Conservation (phyloP, 2,888 invertebrate species). For the Stratiomys singularior region DNA sequence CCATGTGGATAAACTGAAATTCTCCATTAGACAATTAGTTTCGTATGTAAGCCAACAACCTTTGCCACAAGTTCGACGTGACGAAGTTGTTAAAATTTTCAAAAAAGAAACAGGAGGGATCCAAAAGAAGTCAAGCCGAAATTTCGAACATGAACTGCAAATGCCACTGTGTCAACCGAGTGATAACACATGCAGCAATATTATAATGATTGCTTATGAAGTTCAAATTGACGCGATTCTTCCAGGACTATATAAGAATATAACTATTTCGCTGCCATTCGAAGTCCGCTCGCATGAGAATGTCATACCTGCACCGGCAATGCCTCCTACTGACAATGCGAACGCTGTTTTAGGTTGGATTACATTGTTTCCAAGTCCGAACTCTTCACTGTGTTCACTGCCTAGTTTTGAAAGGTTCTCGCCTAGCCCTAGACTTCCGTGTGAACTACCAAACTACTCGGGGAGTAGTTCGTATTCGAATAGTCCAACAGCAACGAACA, state of each 20-base stretch:
- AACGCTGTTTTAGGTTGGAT: slow-evolving; percentile 48
- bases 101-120: slow-evolving; percentile 64
- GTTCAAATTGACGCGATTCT: slow-evolving; percentile 63
- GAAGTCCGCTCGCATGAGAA: slow-evolving; percentile 59
- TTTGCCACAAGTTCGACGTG: slow-evolving; percentile 57
- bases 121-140: slow-evolving; percentile 63
- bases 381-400: slow-evolving; percentile 55
- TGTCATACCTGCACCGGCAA: slow-evolving; percentile 54
- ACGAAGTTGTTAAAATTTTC: slow-evolving; percentile 60
- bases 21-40: slow-evolving; percentile 60
- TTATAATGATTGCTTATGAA: slow-evolving; percentile 61
- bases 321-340: slow-evolving; percentile 34
- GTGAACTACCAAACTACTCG: background rate
- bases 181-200: slow-evolving; percentile 58
- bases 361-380: slow-evolving; percentile 61
- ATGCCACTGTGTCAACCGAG: slow-evolving; percentile 62
- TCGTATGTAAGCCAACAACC: slow-evolving; percentile 62
- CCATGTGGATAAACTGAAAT: slow-evolving; percentile 64
- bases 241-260: slow-evolving; percentile 63
- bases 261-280: slow-evolving; percentile 61
- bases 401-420: slow-evolving; percentile 29
- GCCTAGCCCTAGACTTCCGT: slow-evolving; percentile 60
- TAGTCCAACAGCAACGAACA: slow-evolving; percentile 55
- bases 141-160: slow-evolving; percentile 63
- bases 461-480: slow-evolving; percentile 39